Evolutionary conservation across 2,113 vertebrate genomes (phyloP).

Genomic region (Crotalus horridus): DNA sequence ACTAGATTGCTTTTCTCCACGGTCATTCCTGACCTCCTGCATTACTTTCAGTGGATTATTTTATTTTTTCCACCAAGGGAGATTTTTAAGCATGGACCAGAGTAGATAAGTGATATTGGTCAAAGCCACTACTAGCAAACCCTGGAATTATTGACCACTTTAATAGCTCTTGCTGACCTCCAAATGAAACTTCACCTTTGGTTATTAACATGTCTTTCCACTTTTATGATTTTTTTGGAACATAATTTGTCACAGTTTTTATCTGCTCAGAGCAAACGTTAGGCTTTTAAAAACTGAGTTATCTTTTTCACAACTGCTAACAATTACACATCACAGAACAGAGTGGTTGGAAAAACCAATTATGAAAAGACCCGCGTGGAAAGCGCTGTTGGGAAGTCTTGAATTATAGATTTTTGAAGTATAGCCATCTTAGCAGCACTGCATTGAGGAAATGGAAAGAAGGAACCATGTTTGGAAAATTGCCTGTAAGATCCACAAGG

Average conservation of each 20-base stretch:
- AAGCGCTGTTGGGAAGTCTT: not conserved
- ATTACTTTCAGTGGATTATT: conserved; percentile 72
- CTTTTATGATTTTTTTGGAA: conserved; percentile 79
- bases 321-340: conserved; percentile 72
- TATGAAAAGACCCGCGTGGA: conserved; percentile 61
- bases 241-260: conserved; percentile 84
- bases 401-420: conserved; percentile 58
- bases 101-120: conserved; percentile 77
- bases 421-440: not conserved
- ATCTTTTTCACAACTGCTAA: conserved; percentile 79
- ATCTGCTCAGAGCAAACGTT: conserved; percentile 78
- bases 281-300: conserved; percentile 76
- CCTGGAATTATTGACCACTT: conserved; percentile 75
- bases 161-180: conserved; percentile 80
- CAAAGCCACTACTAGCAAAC: conserved; percentile 73
- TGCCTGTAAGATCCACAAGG: conserved; percentile 47
- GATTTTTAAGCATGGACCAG: conserved; percentile 74
- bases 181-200: conserved; percentile 77
- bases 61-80: conserved; percentile 68
- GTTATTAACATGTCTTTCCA: conserved; percentile 81
- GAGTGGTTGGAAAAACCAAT: conserved; percentile 67
- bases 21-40: conserved; percentile 64
- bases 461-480: conserved; percentile 41
- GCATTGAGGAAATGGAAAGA: conserved; percentile 2
- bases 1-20: conserved; percentile 63